These are phyloP conservation scores for Polyploca ridens DNA, from an alignment of 2,888 invertebrate genomes.

Conservation along the genomic window DNA sequence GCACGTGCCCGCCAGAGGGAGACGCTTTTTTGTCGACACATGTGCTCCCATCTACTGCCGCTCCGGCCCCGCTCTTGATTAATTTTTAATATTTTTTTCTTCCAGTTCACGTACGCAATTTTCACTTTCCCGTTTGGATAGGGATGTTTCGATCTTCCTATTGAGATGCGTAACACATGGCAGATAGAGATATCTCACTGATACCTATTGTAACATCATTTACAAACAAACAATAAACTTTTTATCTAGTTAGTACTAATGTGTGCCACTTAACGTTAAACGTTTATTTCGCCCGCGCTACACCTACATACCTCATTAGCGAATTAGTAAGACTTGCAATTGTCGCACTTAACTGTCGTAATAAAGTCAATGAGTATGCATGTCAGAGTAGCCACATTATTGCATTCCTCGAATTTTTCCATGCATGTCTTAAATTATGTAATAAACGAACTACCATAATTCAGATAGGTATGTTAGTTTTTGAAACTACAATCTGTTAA, in stretches of 20 bases:
- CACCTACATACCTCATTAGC: constrained; percentile 82
- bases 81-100: constrained; percentile 85
- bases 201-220: constrained; percentile 38
- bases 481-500: neutral
- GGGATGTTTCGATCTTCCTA: constrained; percentile 47
- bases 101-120: constrained; percentile 84
- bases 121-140: constrained; percentile 77
- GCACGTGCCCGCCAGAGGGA: constrained; percentile 78
- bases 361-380: constrained; percentile 68
- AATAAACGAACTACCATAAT: neutral
- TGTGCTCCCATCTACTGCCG: constrained; percentile 66
- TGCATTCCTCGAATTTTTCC: constrained; percentile 32
- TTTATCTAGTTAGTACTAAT: constrained; percentile 68
- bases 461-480: neutral
- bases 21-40: constrained; percentile 83
- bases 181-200: constrained; percentile 22
- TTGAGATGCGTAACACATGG: constrained; percentile 24
- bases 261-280: constrained; percentile 64
- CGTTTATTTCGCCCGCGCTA: constrained; percentile 81
- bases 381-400: constrained; percentile 49
- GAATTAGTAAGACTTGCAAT: constrained; percentile 80
- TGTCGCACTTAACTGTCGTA: constrained; percentile 71
- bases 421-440: neutral
- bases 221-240: constrained; percentile 48
- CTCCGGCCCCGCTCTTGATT: constrained; percentile 68